Percentiles rank a stretch among this genome's conserved stretches.
These are phyloP conservation scores for Neodiprion fabricii DNA, from an alignment of 1,140 invertebrate genomes.

Conservation along the genomic window DNA sequence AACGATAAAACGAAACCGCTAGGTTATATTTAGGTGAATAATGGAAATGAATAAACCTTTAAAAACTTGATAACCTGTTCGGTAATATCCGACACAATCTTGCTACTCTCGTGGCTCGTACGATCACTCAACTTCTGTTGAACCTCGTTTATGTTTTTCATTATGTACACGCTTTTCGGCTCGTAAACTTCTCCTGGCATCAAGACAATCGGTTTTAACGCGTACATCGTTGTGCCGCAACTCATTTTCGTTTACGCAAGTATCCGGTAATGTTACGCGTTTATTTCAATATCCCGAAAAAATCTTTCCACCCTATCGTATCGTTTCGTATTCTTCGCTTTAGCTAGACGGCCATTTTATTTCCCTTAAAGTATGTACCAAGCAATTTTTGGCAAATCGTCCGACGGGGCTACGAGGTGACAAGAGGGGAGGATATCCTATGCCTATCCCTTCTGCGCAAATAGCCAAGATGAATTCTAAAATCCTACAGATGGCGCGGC, in stretches of 20 bases:
- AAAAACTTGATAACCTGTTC: constrained; percentile 75
- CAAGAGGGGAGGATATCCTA: not conserved
- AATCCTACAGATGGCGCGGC: not conserved
- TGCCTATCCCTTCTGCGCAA: not conserved
- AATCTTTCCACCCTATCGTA: constrained; percentile 16
- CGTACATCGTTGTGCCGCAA: constrained; percentile 62
- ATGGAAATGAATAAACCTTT: constrained; percentile 67
- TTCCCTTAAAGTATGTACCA: not conserved
- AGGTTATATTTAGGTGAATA: constrained; percentile 52
- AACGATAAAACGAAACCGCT: constrained; percentile 44
- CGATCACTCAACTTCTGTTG: constrained; percentile 49
- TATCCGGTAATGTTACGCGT: not conserved
- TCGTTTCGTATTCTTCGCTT: constrained; percentile 35
- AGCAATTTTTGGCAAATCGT: not conserved
- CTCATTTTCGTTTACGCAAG: constrained; percentile 39
- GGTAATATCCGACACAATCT: constrained; percentile 64
- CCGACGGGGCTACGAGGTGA: not conserved
- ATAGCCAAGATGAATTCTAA: not conserved
- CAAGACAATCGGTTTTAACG: constrained; percentile 62
- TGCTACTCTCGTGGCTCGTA: constrained; percentile 49
- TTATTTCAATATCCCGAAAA: not conserved
- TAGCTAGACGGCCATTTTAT: constrained; percentile 37
- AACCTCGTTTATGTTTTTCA: constrained; percentile 66
- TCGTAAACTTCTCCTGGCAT: constrained; percentile 56
- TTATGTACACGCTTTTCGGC: constrained; percentile 68